Evolutionary conservation across 2,113 vertebrate species (phyloP), one percentile per base, ranked within the genome.

Genomic region (Oryzias javanicus): DNA sequence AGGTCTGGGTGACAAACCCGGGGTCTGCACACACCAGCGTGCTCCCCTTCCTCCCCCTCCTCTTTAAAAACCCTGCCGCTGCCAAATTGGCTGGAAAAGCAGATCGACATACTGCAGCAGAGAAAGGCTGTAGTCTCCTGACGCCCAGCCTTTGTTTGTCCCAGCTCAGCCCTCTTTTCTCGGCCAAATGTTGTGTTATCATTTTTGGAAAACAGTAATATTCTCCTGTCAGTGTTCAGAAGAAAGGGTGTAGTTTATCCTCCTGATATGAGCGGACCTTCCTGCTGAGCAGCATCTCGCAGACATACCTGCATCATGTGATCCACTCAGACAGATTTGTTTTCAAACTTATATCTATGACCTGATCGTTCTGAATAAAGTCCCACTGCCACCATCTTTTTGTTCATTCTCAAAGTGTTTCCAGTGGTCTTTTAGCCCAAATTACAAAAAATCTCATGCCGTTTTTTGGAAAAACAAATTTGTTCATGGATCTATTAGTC

Each of bases 21-120:
- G 67, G 63, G 46, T 74, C 67, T 67, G 54, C 70, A 71, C 71
- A 65, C 60, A 47, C 50, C 24, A 19, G 42, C 63, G 19, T 6
- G 0, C 20, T 14, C 25, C 42, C 17, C 6, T 20, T 19, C 27
- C 2, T 24, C 64, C 13, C 4, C 14, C 40, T n/a, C 18, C 18
- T 12, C 2, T 4, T 15, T 5, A 56, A 67, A 64, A 68, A 19
- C 44, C 20, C 44, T 16, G 45, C 64, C 0, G 24, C 29, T 75
- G 81, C 81, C 78, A 83, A 80, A 60, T 78, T 83, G 81, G 81
- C 78, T 62, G 72, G 42, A 68, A 54, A 52, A 71, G 78, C 69
- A 76, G 74, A 64, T 66, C 55, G 72, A 73, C 78, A 70, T 25
- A 35, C 53, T 60, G 49, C 55, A 62, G 56, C 64, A 70, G 70